Base-by-base conservation (phyloP, 2,888 invertebrate species). In the Drosophila tanythrix region DNA sequence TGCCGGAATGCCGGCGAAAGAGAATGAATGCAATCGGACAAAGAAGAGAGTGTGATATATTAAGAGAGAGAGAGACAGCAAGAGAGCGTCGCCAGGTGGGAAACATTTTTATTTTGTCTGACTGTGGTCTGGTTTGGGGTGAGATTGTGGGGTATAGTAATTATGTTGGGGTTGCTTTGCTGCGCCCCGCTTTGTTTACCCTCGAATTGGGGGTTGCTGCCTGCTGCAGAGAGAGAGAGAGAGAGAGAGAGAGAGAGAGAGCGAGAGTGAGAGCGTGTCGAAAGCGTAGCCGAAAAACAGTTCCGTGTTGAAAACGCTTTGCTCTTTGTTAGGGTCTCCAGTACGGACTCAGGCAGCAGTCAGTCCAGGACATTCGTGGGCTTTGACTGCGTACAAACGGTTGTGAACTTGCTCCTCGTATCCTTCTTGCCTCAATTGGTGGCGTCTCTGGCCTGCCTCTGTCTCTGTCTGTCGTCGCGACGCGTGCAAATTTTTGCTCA, bases 341-440 rank as follows among this genome's bases (percentile, higher is more conserved):
- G 68, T 68, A 68, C 77, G 67, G 64, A 59, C 70, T 66, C 63
- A 43, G 81, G 61, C 67, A 64, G 70, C 78, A 78, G 79, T 69
- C 76, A 67, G 74, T 63, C 72, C 78, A 81, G 83, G 89, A 76
- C 92, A 91, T 91, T 92, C 92, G 89, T 82, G 88, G 90, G 84
- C 84, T 79, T 83, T 82, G 83, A 82, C 88, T 90, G 86, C 86
- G 84, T 83, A 82, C 82, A 82, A 83, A 90, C 88, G 91, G 91
- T 92, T 92, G 91, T 92, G 91, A 92, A 83, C 29, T 40, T 40
- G 80, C 61, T 21, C 56, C 71, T 64, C 72, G 83, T 57, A 68
- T 68, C 56, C 70, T 59, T 57, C 35, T 38, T 55, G 46, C 18
- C 38, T 31, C 38, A 46, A 29, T 35, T 21, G 36, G 35, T 33